Base-by-base conservation (phyloP, 2,888 invertebrate species). In the Chymomyza procnemis region DNA sequence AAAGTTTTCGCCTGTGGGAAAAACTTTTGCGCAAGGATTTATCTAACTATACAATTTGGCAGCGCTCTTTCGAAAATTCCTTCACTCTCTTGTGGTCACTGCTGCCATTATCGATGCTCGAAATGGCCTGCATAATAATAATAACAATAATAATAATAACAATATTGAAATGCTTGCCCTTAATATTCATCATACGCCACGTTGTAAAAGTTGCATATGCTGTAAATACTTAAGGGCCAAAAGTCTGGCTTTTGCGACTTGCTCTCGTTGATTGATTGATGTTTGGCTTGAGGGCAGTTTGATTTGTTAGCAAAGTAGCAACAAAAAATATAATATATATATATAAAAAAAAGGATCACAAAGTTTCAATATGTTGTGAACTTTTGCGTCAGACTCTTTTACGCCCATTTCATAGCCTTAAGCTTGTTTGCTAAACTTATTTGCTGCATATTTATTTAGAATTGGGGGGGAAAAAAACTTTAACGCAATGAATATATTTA, bases 291-390 rank as follows among this genome's bases (percentile, higher is more conserved):
- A 71, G 74, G 85, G 73, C 75, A 74, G 68, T 69, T 75, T 72
- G 79, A 81, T 75, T 80, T 75, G 64, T 54, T 58, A 12, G 3
- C 14, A 22, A 30, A 56, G 56, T 22, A 18, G 12, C 47, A 8
- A 8, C 21, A 18, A 19, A 19, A 59, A n/a, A n/a, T n/a, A n/a
- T n/a, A n/a, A n/a, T n/a, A n/a, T n/a, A n/a, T n/a, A n/a, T n/a
- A n/a, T n/a, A n/a, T n/a, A 41, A 58, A 9, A 61, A 68, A 76
- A 79, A 68, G 82, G 78, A 78, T 74, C 78, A 67, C 66, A 84
- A 80, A 81, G 72, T 81, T 85, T 73, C 79, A 80, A 86, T 86
- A 71, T 84, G 84, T 67, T 80, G 73, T 73, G 54, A 81, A 79
- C 74, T 80, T 81, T 80, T 69, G 14, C 63, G 69, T 21, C 41